Evolutionary conservation across 2,113 vertebrate species (phyloP).

Genomic region (Vicugna pacos): DNA sequence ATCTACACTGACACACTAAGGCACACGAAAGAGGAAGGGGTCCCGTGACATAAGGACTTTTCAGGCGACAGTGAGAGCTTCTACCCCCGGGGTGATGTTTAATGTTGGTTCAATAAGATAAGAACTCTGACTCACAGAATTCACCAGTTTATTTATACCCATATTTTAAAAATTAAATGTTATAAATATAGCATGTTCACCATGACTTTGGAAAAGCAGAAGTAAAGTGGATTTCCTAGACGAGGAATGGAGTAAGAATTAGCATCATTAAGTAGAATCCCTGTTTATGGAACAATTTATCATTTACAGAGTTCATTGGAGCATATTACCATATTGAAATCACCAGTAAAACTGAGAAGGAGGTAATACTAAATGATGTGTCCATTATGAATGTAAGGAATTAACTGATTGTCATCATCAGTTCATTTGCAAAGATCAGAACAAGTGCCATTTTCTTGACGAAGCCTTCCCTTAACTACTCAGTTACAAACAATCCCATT

Average conservation of each 20-base stretch:
- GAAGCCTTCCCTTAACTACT: neutral
- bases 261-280: neutral
- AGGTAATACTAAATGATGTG: neutral
- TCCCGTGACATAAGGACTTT: neutral
- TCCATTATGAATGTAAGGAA: neutral
- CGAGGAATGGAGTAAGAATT: neutral
- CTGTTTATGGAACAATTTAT: neutral
- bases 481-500: neutral
- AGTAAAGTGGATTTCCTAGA: neutral
- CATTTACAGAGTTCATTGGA: neutral
- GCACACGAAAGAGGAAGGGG: neutral
- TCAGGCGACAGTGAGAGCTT: neutral
- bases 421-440: neutral
- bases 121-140: neutral
- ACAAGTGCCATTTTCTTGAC: neutral
- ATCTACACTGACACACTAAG: neutral
- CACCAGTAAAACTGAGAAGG: neutral
- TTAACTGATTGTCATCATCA: neutral
- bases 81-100: neutral
- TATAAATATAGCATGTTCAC: neutral
- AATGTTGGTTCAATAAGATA: neutral
- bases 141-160: neutral
- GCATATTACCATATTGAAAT: neutral
- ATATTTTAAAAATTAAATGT: neutral
- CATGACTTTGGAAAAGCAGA: fast-evolving